Evolutionary conservation across 2,113 vertebrate genomes (phyloP).

Genomic region (Cephalopholis sonnerati): DNA sequence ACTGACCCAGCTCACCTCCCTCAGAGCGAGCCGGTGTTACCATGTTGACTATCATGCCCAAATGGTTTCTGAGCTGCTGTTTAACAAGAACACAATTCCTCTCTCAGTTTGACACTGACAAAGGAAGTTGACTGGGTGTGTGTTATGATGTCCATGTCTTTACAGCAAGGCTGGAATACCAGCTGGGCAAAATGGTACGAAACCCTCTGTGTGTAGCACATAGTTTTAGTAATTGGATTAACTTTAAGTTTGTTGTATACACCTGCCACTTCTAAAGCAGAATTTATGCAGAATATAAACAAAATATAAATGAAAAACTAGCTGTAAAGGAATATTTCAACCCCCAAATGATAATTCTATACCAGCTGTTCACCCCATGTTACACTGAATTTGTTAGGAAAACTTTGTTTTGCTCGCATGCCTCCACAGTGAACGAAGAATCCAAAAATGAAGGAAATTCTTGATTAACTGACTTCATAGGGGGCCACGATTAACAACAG

Average conservation of each 20-base stretch:
- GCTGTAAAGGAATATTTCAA: background rate
- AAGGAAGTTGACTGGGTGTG: background rate
- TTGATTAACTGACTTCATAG: too few species aligned
- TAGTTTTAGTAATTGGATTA: background rate
- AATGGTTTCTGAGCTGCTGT: constrained; percentile 22
- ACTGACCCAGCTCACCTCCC: constrained; percentile 32
- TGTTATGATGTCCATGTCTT: constrained; percentile 1
- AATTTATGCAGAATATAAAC: background rate
- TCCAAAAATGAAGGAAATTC: too few species aligned
- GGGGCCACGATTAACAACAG: too few species aligned
- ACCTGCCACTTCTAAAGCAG: background rate
- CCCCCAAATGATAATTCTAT: too few species aligned
- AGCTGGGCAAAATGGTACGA: background rate
- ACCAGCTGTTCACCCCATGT: too few species aligned
- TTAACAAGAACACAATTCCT: constrained; percentile 26
- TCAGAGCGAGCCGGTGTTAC: background rate
- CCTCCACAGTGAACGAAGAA: too few species aligned
- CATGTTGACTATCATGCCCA: background rate
- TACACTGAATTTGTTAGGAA: too few species aligned
- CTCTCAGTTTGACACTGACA: constrained; percentile 25
- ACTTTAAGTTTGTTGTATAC: background rate
- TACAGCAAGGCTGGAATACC: background rate
- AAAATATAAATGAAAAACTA: background rate
- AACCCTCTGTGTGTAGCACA: background rate
- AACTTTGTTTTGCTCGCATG: too few species aligned